A percentile compares a stretch with the other conserved stretches of the same genome.
Evolutionary conservation across 30 jellyfish, hydroid and myxozoan genomes (phyloP).

Genomic region (Hydractinia symbiolongicarpus): DNA sequence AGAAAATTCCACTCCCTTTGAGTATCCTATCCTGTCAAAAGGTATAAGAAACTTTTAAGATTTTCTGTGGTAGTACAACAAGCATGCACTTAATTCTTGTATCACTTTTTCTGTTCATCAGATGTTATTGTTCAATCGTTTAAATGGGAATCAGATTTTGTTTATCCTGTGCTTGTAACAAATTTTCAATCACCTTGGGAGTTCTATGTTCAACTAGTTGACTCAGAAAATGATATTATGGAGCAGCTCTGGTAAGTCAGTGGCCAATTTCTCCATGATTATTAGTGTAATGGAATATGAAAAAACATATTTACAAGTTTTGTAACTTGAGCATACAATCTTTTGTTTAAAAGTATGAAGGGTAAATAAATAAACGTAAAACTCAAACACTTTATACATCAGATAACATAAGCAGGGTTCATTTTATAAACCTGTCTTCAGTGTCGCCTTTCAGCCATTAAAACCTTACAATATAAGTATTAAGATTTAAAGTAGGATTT

Average conservation of each 20-base stretch:
- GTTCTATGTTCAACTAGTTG: conserved; percentile 47
- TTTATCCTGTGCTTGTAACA: conserved; percentile 49
- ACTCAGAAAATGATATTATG: conserved; percentile 72
- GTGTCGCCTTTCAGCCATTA: no score
- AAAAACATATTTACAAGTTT: not conserved
- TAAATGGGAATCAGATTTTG: conserved; percentile 39
- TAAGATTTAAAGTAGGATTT: no score
- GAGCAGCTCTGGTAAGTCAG: conserved; percentile 91
- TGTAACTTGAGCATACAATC: not conserved
- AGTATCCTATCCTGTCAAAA: no score
- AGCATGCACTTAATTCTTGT: not conserved
- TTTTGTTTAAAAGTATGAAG: no score
- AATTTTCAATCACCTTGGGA: conserved; percentile 66
- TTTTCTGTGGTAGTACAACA: no score
- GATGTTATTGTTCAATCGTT: conserved; percentile 19
- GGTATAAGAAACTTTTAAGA: no score
- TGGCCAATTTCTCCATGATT: not conserved
- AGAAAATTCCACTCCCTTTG: no score
- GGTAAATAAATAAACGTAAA: no score
- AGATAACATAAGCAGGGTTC: no score
- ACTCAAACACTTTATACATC: no score
- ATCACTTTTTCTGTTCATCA: not conserved
- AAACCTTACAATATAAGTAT: no score
- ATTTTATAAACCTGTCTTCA: no score
- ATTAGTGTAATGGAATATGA: not conserved